phyloP scores from a whole-genome alignment of 2,888 invertebrate species.

The Plemyria rubiginata region DNA sequence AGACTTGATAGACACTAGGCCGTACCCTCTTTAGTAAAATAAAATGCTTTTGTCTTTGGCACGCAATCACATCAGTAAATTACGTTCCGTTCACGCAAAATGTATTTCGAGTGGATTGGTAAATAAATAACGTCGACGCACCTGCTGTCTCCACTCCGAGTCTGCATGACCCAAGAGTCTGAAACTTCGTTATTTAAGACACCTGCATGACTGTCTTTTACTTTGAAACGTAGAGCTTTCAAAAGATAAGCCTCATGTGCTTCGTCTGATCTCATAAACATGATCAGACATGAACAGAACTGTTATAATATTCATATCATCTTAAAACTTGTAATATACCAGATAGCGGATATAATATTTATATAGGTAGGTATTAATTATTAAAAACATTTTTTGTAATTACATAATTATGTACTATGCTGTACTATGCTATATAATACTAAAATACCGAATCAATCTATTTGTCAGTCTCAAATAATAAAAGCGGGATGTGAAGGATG shows the following conservation, averaged over 20 bases:
- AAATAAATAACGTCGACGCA: constrained; percentile 19
- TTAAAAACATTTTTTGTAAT: too few species aligned
- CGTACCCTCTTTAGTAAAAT: background rate
- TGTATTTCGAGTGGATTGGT: constrained; percentile 19
- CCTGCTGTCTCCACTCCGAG: constrained; percentile 16
- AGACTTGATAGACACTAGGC: constrained; percentile 7
- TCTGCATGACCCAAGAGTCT: background rate
- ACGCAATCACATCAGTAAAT: constrained; percentile 28
- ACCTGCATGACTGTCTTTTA: constrained; percentile 1
- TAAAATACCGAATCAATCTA: too few species aligned
- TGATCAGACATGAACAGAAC: too few species aligned
- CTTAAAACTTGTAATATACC: too few species aligned
- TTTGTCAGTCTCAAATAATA: too few species aligned
- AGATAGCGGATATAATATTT: too few species aligned
- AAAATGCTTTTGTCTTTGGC: constrained; percentile 19
- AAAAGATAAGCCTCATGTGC: too few species aligned
- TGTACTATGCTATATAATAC: too few species aligned
- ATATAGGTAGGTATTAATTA: too few species aligned
- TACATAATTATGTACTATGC: too few species aligned
- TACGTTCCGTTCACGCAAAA: constrained; percentile 20
- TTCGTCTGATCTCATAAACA: background rate
- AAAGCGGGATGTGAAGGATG: too few species aligned
- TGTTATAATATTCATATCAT: too few species aligned
- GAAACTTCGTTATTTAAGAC: constrained; percentile 10
- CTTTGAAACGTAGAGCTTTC: background rate